Evolutionary conservation across 2,888 invertebrate species (phyloP).

Genomic region (Eurytoma adleriae): DNA sequence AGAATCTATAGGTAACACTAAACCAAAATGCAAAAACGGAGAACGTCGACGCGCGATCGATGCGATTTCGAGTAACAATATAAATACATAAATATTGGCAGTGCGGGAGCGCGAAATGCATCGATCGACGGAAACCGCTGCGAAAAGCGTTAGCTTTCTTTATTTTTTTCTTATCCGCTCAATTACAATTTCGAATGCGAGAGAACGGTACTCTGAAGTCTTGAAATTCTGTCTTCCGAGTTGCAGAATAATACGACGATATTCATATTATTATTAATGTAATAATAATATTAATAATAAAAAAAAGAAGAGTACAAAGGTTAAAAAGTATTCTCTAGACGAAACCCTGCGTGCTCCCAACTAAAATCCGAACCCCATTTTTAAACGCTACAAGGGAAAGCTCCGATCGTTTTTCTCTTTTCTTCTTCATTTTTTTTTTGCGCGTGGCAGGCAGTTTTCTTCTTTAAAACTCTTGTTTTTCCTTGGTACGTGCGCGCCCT

Average conservation of each 20-base stretch:
- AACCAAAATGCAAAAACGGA: constrained; percentile 50
- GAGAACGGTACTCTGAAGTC: constrained; percentile 16
- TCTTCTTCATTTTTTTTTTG: constrained; percentile 33
- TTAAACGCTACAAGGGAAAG: constrained; percentile 58
- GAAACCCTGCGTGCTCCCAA: constrained; percentile 22
- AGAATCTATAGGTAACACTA: constrained; percentile 56
- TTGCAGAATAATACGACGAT: constrained; percentile 25
- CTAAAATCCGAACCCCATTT: neutral
- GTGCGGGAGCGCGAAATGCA: constrained; percentile 20
- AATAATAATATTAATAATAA: constrained; percentile 46
- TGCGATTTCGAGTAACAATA: constrained; percentile 4
- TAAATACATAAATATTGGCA: constrained; percentile 35
- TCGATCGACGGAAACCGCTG: neutral
- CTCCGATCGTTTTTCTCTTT: constrained; percentile 53
- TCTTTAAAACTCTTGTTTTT: constrained; percentile 19
- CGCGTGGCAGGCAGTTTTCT: neutral
- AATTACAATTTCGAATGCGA: neutral
- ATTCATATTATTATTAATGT: constrained; percentile 51
- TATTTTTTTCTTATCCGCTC: neutral
- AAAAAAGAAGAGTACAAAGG: constrained; percentile 6
- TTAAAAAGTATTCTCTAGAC: constrained; percentile 12
- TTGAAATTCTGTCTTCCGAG: constrained; percentile 26
- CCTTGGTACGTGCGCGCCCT: constrained; percentile 35
- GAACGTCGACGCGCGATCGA: constrained; percentile 31
- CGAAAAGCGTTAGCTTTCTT: neutral